phyloP scores from a whole-genome alignment of 1,140 invertebrate genomes.

The Chelonus insularis region DNA sequence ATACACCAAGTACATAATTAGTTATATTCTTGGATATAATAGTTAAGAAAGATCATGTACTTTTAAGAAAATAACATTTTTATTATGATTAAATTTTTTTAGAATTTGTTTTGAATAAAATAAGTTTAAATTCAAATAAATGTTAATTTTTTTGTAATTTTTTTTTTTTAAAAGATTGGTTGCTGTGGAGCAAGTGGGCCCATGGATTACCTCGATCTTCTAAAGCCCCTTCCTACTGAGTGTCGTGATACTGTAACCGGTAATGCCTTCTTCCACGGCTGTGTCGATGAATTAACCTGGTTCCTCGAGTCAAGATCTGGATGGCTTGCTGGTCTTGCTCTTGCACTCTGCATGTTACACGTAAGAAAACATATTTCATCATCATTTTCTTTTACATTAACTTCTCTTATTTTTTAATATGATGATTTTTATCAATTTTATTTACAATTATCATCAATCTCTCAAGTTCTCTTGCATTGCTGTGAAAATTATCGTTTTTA shows the following conservation, averaged over 20 bases:
- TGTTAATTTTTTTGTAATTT: no score
- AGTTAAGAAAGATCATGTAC: no score
- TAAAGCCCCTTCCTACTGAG: conserved; percentile 76
- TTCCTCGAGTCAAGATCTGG: conserved; percentile 79
- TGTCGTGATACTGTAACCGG: conserved; percentile 86
- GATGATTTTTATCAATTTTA: conserved; percentile 1
- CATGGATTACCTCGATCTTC: conserved; percentile 74
- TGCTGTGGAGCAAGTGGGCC: conserved; percentile 84
- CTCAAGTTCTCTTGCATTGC: no score
- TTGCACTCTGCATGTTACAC: conserved; percentile 72
- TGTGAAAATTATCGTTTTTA: no score
- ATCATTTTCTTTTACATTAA: neutral
- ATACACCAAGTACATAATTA: no score
- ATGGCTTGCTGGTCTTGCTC: conserved; percentile 79
- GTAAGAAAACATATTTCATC: conserved; percentile 58
- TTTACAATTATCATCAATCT: neutral
- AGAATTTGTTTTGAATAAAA: no score
- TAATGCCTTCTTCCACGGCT: conserved; percentile 84
- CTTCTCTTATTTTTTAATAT: neutral
- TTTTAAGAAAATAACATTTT: no score
- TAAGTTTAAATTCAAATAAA: no score
- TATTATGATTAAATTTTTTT: no score
- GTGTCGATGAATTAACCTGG: conserved; percentile 82
- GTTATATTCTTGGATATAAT: no score
- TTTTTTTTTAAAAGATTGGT: conserved; percentile 65